These are phyloP conservation scores for Ctenosaura bakeri DNA, from an alignment of 2,797 vertebrate genomes.

Conservation along the genomic window DNA sequence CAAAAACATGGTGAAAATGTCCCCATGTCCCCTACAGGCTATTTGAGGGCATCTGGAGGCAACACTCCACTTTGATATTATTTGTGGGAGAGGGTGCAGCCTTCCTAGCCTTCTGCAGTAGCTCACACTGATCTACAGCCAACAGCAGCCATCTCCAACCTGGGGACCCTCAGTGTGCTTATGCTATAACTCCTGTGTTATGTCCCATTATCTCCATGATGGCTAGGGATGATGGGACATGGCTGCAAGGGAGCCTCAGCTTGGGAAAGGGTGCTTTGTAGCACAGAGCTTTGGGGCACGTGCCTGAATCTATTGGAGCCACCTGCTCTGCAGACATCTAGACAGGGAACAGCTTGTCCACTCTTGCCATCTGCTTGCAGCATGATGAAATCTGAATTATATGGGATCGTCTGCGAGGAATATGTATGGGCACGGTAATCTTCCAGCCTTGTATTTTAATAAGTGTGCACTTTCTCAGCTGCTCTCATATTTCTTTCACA, in stretches of 20 bases:
- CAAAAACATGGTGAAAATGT: no score
- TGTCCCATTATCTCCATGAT: background rate
- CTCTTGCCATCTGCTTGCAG: background rate
- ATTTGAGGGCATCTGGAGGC: no score
- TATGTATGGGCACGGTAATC: background rate
- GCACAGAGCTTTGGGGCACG: background rate
- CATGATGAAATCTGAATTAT: background rate
- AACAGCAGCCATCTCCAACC: background rate
- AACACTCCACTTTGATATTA: no score
- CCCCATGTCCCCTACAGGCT: no score
- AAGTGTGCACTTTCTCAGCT: background rate
- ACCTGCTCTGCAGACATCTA: background rate
- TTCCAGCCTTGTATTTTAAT: background rate
- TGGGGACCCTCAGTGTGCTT: background rate
- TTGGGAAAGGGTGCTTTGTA: background rate
- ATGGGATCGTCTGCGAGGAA: background rate
- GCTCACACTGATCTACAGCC: no score
- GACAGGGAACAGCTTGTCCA: background rate
- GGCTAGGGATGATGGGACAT: background rate
- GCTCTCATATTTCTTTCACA: background rate
- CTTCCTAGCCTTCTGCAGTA: no score
- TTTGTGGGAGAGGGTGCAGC: no score
- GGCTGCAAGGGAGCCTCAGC: background rate
- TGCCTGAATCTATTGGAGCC: background rate
- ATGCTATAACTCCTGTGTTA: background rate